Evolutionary conservation across 1,140 invertebrate genomes (phyloP).

Genomic region (Lutraria rhynchaena): DNA sequence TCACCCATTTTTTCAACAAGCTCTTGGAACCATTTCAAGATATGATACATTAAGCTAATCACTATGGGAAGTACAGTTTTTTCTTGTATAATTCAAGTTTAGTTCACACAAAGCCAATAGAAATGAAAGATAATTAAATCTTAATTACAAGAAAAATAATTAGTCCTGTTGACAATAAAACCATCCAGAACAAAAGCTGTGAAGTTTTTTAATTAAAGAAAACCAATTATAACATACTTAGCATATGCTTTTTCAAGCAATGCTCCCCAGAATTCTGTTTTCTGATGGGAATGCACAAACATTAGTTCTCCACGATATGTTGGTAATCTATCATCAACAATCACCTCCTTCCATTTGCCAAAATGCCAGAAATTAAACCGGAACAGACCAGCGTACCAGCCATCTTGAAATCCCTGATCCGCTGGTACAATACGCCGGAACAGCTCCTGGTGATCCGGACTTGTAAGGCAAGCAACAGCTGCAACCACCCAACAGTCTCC

Average conservation of each 20-base stretch:
- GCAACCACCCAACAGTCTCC: conserved; percentile 88
- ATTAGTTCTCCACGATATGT: conserved; percentile 86
- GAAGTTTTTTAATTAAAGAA: too few species aligned
- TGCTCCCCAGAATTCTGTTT: conserved; percentile 91
- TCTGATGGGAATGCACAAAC: conserved; percentile 87
- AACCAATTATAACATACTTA: conserved; percentile 85
- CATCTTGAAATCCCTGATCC: conserved; percentile 87
- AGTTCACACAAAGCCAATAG: too few species aligned
- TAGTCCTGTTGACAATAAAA: too few species aligned
- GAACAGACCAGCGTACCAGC: conserved; percentile 81
- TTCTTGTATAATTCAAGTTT: too few species aligned
- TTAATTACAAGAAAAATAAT: too few species aligned
- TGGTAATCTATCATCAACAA: conserved; percentile 90
- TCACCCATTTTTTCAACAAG: too few species aligned
- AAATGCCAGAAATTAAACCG: conserved; percentile 91
- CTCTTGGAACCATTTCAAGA: too few species aligned
- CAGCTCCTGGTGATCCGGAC: conserved; percentile 85
- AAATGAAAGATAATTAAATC: too few species aligned
- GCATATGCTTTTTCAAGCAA: conserved; percentile 93
- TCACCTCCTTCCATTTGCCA: conserved; percentile 89
- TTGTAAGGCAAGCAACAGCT: conserved; percentile 86
- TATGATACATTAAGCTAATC: too few species aligned
- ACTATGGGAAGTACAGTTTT: too few species aligned
- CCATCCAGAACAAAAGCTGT: too few species aligned
- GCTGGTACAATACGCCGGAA: conserved; percentile 87